Base-by-base conservation (phyloP, 2,888 invertebrate species). In the Drosophila niveifrons region DNA sequence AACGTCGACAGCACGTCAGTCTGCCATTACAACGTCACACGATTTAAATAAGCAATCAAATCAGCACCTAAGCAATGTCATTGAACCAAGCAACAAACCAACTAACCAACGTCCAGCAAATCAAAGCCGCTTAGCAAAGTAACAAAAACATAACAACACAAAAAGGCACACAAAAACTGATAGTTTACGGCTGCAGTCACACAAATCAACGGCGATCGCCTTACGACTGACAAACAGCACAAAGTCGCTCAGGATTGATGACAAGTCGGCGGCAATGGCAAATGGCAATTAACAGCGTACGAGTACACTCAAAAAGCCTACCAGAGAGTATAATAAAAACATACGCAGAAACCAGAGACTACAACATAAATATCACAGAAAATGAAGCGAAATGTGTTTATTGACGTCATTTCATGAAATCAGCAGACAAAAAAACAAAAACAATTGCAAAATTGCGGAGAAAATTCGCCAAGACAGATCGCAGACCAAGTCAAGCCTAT, bases 31-130 rank as follows among this genome's bases (percentile, higher is more conserved):
- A 15, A 41, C 39, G 15, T 13, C 13, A 15, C 8, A 47, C 72
- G 56, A 88, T 88, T 88, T 86, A 83, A 88, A 88, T 83, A 72
- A 88, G 87, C 78, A 55, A 88, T 88, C 89, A 86, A 83, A 77
- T 86, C 80, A 80, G 75, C 82, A 82, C 89, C 83, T 65, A 65
- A 56, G 50, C 57, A 29, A 58, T 86, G 83, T 83, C 83, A 86
- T 86, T 83, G 83, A 83, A 88, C 83, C 62, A 82, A 61, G 34
- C 34, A 11, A 34, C 34, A 34, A 63, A 61, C 51, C 43, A 63
- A 66, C 62, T 44, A 72, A 58, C 65, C 53, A 62, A 66, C 52
- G 55, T 34, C 29, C 59, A 64, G 46, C 44, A 83, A 72, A 76
- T 77, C 72, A 83, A 88, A 83, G 84, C 83, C 72, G 77, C 87